Conservation (phyloP, 2,113 vertebrate species). For the Eurypyga helias region DNA sequence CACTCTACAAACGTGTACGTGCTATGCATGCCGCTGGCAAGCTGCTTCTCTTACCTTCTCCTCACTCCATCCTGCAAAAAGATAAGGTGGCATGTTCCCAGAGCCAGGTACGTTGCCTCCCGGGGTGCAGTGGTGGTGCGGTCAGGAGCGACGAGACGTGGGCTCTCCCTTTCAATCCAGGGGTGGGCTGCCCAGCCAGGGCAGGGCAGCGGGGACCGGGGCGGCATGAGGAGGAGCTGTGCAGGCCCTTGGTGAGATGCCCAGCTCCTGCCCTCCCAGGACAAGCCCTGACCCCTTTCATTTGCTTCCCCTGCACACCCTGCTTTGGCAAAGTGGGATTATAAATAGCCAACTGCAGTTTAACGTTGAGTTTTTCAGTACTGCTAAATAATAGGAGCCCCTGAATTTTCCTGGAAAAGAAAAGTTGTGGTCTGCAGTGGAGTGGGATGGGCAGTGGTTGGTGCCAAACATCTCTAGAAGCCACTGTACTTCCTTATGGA, state of each 20-base stretch:
- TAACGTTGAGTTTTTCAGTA: not conserved
- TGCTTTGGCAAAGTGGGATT: not conserved
- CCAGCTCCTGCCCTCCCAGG: not conserved
- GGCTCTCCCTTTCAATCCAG: not conserved
- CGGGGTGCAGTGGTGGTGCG: not conserved
- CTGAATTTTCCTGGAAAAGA: not conserved
- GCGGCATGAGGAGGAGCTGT: not conserved
- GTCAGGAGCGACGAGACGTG: not conserved
- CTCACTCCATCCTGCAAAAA: not conserved
- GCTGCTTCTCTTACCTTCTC: not conserved
- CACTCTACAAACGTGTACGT: rapidly evolving
- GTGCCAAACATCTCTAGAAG: not conserved
- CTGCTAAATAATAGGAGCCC: not conserved
- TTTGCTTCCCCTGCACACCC: not conserved
- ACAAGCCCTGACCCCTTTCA: not conserved
- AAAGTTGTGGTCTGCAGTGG: rapidly evolving
- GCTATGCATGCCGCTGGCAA: not conserved
- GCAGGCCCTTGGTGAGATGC: not conserved
- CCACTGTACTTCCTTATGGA: not conserved
- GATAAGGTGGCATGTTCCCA: not conserved
- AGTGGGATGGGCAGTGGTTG: not conserved
- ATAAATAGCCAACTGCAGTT: not conserved
- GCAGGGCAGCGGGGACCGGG: rapidly evolving
- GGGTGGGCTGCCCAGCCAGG: not conserved
- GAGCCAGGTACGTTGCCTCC: rapidly evolving